Conservation (phyloP, 1,140 invertebrate genomes). For the Drosophila suzukii region DNA sequence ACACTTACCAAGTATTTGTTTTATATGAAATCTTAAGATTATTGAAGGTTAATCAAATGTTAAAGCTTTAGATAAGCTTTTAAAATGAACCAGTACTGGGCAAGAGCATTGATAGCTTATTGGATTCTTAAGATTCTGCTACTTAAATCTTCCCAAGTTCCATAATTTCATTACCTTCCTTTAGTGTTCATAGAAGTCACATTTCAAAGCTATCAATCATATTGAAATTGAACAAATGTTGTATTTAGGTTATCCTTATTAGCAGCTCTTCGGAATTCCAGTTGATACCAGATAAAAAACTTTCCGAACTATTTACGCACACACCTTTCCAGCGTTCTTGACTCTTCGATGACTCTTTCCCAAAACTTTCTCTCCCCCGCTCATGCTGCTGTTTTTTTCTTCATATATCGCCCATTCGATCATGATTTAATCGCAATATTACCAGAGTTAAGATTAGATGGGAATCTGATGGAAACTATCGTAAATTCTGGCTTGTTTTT, state of each 20-base stretch:
- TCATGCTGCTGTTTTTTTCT: neutral
- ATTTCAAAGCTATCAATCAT: neutral
- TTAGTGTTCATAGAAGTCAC: no score
- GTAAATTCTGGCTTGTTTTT: constrained; percentile 11
- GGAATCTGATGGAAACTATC: neutral
- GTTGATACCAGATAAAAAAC: neutral
- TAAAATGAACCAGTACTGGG: neutral
- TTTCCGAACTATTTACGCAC: neutral
- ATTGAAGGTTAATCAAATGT: neutral
- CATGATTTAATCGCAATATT: neutral
- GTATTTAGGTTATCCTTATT: neutral
- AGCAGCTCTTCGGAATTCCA: neutral
- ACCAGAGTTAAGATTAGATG: constrained; percentile 6
- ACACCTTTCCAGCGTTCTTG: neutral
- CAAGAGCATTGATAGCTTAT: neutral
- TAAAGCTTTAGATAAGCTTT: neutral
- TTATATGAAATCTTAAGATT: neutral
- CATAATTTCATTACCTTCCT: no score
- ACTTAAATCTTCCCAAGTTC: neutral
- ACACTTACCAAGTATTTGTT: neutral
- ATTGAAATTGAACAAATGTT: neutral
- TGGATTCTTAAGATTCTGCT: neutral
- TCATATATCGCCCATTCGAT: neutral
- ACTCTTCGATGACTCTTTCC: neutral
- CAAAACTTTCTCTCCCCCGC: neutral